Percentiles rank a stretch among this genome's conserved stretches.
phyloP scores from a whole-genome alignment of 2,113 vertebrate genomes.

The Corynorhinus townsendii region DNA sequence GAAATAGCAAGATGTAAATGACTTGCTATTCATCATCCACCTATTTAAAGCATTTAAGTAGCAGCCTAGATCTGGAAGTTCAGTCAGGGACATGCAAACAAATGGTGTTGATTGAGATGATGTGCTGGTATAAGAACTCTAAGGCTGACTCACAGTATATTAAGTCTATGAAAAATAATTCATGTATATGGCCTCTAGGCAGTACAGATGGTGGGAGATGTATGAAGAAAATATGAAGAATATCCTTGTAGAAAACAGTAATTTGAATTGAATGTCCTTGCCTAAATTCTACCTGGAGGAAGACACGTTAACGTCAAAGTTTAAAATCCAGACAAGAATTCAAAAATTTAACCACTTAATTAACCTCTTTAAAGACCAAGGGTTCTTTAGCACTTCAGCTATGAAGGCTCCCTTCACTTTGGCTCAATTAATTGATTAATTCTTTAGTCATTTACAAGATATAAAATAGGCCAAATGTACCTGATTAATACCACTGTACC shows the following conservation, averaged over 20 bases:
- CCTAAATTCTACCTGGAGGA: neutral
- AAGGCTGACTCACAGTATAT: neutral
- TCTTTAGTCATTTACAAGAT: neutral
- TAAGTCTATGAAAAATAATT: neutral
- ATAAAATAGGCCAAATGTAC: neutral
- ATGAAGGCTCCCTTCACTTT: neutral
- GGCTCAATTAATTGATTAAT: constrained; percentile 6
- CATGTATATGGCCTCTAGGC: neutral
- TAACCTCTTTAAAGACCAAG: neutral
- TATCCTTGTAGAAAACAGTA: neutral
- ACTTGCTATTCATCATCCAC: neutral
- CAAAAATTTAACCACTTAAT: neutral
- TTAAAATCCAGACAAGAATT: neutral
- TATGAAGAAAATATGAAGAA: constrained; percentile 1
- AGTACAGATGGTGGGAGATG: neutral
- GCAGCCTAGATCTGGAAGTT: neutral
- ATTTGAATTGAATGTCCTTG: neutral
- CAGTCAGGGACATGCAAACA: neutral
- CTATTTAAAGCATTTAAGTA: neutral
- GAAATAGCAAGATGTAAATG: neutral
- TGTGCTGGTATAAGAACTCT: constrained; percentile 12
- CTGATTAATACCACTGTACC: neutral
- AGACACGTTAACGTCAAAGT: neutral
- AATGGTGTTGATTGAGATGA: neutral
- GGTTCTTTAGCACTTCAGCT: neutral